A percentile compares a stretch with the other conserved stretches of the same genome.
Evolutionary conservation across 2,888 invertebrate species (phyloP).

Genomic region (Caenorhabditis becei): DNA sequence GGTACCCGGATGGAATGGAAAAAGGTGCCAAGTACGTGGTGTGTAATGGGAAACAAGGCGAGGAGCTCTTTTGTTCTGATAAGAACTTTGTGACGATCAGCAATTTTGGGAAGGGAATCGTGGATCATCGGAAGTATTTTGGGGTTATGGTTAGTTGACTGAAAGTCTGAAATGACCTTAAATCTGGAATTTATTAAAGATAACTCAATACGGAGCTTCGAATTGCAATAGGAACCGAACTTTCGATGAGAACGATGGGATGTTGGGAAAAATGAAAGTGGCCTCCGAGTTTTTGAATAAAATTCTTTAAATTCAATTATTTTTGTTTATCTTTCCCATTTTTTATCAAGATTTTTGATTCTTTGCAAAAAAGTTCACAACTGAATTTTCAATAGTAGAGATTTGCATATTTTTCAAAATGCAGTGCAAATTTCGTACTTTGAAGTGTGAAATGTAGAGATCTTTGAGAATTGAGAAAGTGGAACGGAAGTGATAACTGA

Average conservation of each 20-base stretch:
- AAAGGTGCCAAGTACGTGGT: conserved; percentile 30
- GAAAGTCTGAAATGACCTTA: neutral
- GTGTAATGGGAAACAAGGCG: conserved; percentile 41
- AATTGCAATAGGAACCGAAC: conserved; percentile 43
- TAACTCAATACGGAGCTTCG: conserved; percentile 42
- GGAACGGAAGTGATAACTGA: neutral
- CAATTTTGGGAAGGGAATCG: conserved; percentile 38
- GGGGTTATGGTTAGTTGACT: conserved; percentile 39
- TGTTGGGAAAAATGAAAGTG: conserved; percentile 46
- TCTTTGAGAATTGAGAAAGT: neutral
- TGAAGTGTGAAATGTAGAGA: neutral
- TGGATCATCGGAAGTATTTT: conserved; percentile 61
- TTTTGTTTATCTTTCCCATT: no score
- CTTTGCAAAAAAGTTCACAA: no score
- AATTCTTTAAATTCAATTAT: conserved; percentile 21
- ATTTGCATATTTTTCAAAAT: neutral
- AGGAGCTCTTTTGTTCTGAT: conserved; percentile 45
- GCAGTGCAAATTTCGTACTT: neutral
- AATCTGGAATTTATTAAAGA: conserved; percentile 13
- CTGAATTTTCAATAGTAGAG: no score
- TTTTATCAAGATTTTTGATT: no score
- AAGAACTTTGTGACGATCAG: conserved; percentile 19
- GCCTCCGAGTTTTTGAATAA: conserved; percentile 44
- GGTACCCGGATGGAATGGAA: conserved; percentile 59
- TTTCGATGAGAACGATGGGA: conserved; percentile 51